Base-by-base conservation (phyloP, 2,888 invertebrate genomes). In the Mythimna pallens region DNA sequence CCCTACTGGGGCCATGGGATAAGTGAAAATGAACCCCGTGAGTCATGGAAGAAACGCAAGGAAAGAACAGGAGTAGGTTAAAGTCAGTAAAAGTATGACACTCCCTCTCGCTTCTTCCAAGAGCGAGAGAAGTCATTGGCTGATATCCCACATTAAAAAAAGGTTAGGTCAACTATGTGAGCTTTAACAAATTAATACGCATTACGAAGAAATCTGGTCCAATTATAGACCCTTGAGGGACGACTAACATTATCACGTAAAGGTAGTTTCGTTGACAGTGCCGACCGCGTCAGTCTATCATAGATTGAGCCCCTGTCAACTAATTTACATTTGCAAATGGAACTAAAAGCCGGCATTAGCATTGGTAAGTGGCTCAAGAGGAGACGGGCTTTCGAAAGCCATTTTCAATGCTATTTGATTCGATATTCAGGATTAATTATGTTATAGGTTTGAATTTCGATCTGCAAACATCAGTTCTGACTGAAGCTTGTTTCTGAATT, bases 301-400 rank as follows among this genome's bases (percentile, higher is more conserved):
- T 84, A 84, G 82, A 88, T 87, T 85, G 89, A 87, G 85, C 86
- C 86, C 85, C 87, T 86, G 88, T 89, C 87, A 89, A 87, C 91
- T 91, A 90, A 93, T 94, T 93, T 93, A 90, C 94, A 94, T 93
- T 93, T 87, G 91, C 92, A 92, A 94, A 93, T 93, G 91, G 91
- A 90, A 90, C 93, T 92, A 91, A 93, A 94, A 93, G 94, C 93
- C 86, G 86, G 87, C 87, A 94, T 94, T 94, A 92, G 92, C 93
- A 93, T 91, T 88, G 88, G 89, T 90, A 90, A 93, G 92, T 91
- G 92, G 88, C 87, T 89, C 82, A 87, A 89, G 86, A 85, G 84
- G 85, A 84, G 87, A 85, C 87, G 83, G 89, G 92, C 89, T 90
- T 90, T 92, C 87, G 85, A 90, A 91, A 90, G 92, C 92, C 89